Evolutionary conservation across 1,140 invertebrate genomes (phyloP).

Genomic region (Ylistrum balloti): DNA sequence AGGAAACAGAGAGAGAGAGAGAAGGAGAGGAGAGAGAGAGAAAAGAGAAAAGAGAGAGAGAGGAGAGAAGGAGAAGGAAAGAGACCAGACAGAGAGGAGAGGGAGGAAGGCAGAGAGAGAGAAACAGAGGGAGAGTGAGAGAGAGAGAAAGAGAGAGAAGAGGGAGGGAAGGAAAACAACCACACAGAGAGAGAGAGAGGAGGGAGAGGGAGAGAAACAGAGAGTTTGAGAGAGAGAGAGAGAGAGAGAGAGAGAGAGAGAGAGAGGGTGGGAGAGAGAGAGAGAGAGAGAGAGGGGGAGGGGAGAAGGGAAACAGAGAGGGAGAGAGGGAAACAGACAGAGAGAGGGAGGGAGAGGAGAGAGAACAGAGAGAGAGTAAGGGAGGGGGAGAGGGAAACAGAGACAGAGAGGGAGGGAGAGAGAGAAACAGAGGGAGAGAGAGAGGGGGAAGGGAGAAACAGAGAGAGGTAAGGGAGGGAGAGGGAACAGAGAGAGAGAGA

Average conservation of each 20-base stretch:
- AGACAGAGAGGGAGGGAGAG: too few species aligned
- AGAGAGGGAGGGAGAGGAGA: background rate
- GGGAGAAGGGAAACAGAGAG: background rate
- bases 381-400: too few species aligned
- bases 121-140: too few species aligned
- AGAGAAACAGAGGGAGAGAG: too few species aligned
- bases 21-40: slow-evolving; percentile 14
- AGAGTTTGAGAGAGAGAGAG: too few species aligned
- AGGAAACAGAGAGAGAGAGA: background rate
- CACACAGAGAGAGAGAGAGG: background rate
- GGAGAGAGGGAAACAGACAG: background rate
- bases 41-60: background rate
- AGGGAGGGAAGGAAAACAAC: background rate
- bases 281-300: background rate
- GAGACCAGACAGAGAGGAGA: background rate
- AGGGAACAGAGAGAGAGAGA: too few species aligned
- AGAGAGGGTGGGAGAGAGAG: too few species aligned
- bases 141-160: too few species aligned
- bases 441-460: background rate
- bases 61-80: too few species aligned
- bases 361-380: background rate
- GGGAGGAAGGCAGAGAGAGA: too few species aligned
- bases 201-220: too few species aligned
- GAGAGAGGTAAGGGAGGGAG: background rate
- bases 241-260: too few species aligned